Evolutionary conservation across 2,797 vertebrate genomes (phyloP).

Genomic region (Pangasius djambal): DNA sequence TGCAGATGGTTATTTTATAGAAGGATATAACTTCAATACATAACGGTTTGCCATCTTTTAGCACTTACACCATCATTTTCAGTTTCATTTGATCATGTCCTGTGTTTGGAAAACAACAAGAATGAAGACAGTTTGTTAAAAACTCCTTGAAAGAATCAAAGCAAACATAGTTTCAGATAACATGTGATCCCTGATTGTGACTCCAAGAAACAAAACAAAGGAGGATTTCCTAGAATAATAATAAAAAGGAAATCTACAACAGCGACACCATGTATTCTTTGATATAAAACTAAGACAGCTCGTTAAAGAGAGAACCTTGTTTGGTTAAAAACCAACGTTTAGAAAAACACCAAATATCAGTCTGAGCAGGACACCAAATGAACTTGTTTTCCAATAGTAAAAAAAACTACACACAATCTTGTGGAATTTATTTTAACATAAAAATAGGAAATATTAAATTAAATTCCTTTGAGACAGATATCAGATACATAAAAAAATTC

Average conservation of each 20-base stretch:
- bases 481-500: not conserved
- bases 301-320: not conserved
- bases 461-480: not conserved
- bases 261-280: not conserved
- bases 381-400: not conserved
- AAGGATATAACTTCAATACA: not conserved
- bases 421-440: not conserved
- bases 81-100: not conserved
- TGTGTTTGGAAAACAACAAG: not conserved
- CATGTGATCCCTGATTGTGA: slow-evolving; percentile 1
- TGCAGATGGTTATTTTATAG: not conserved
- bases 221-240: not conserved
- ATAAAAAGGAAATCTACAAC: not conserved
- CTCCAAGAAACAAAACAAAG: not conserved
- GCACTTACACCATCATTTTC: not conserved
- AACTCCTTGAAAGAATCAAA: not conserved
- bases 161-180: slow-evolving; percentile 1
- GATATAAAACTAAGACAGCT: not conserved
- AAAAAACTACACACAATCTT: not conserved
- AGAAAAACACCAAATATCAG: not conserved
- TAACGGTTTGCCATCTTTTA: not conserved
- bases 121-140: not conserved
- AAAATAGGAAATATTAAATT: not conserved
- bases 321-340: not conserved
- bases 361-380: not conserved